These are phyloP conservation scores for Chironomus riparius DNA, from an alignment of 2,888 invertebrate genomes.

Conservation along the genomic window DNA sequence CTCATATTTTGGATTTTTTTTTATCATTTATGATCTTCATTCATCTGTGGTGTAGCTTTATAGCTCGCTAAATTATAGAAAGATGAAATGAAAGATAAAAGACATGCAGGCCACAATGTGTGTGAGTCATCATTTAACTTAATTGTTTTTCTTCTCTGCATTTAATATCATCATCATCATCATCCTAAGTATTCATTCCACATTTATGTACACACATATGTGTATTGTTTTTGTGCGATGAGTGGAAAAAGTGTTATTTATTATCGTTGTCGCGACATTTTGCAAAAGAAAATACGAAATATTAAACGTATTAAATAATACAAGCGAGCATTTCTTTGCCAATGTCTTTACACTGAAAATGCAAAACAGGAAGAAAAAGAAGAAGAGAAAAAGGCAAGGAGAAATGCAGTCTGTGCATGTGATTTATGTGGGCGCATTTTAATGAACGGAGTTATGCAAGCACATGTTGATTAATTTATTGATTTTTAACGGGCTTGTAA, in stretches of 20 bases:
- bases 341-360: too few species aligned
- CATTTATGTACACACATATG: background rate
- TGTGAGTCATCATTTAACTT: conserved; percentile 23
- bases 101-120: background rate
- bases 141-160: conserved; percentile 7
- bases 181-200: too few species aligned
- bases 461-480: too few species aligned
- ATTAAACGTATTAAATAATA: too few species aligned
- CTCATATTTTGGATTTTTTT: background rate
- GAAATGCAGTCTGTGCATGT: background rate
- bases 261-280: background rate
- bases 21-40: background rate
- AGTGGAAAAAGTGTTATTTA: background rate
- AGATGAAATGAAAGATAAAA: background rate
- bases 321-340: too few species aligned
- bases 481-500: too few species aligned
- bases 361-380: background rate
- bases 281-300: too few species aligned
- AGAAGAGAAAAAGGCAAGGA: background rate
- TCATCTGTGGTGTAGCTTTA: background rate
- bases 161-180: background rate
- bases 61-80: background rate
- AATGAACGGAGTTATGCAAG: too few species aligned
- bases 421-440: too few species aligned
- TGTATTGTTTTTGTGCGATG: conserved; percentile 17